Percentiles rank a stretch among this genome's conserved stretches.
These are phyloP conservation scores for Crocuta crocuta DNA, from an alignment of 2,113 vertebrate genomes.

Conservation along the genomic window DNA sequence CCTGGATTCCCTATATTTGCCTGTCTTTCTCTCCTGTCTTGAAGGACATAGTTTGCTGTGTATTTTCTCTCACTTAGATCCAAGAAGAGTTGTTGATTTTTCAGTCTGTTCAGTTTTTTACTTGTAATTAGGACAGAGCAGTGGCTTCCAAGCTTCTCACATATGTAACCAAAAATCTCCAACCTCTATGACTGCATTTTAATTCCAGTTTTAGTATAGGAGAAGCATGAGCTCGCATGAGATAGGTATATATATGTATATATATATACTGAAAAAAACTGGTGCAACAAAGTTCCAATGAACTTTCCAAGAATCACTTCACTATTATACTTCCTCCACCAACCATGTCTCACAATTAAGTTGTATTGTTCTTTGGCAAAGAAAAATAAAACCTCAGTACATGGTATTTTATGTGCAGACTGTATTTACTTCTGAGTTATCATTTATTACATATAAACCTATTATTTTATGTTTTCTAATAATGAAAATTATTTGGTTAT, in stretches of 20 bases:
- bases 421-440: neutral
- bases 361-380: neutral
- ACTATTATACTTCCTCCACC: neutral
- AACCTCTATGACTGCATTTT: neutral
- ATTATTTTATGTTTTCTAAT: neutral
- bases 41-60: neutral
- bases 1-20: neutral
- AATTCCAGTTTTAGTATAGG: neutral
- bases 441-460: neutral
- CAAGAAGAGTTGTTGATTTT: neutral
- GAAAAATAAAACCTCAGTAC: neutral
- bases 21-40: neutral
- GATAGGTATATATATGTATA: neutral
- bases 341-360: neutral
- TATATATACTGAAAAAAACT: neutral
- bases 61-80: neutral
- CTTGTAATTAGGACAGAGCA: neutral
- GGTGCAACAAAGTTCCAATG: neutral
- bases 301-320: conserved; percentile 15
- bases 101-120: neutral
- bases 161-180: neutral
- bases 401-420: neutral
- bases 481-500: neutral
- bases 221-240: neutral
- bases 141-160: neutral